Conservation (phyloP, 2,113 vertebrate species). For the Zosterops hypoxanthus region DNA sequence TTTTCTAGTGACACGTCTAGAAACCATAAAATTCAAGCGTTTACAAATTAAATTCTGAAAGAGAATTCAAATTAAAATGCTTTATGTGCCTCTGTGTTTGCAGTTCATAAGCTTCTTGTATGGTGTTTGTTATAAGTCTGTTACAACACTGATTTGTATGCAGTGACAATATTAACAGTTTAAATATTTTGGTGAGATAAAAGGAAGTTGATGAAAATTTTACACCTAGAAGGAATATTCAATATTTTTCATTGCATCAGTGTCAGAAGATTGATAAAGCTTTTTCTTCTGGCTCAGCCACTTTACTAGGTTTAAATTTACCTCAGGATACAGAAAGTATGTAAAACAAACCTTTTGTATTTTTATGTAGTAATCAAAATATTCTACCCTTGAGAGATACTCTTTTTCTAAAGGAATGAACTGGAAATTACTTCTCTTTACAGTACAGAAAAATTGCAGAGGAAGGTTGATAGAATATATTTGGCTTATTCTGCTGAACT, state of each 20-base stretch:
- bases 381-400: background rate
- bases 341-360: background rate
- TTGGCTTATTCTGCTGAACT: background rate
- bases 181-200: background rate
- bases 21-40: background rate
- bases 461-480: background rate
- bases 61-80: background rate
- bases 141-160: background rate
- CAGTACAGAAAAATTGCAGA: background rate
- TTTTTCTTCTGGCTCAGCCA: background rate
- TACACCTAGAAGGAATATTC: background rate
- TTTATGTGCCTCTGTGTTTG: background rate
- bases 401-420: background rate
- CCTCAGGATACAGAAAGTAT: background rate
- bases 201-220: background rate
- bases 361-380: slow-evolving; percentile 24
- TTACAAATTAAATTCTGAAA: background rate
- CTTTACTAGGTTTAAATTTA: slow-evolving; percentile 4
- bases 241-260: background rate
- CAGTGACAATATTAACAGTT: background rate
- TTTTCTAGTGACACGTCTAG: background rate
- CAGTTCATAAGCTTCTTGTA: background rate
- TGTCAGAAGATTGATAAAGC: background rate
- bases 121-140: background rate
- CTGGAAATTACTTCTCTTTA: background rate